These are phyloP conservation scores for Philereme vetulata DNA, from an alignment of 2,888 invertebrate genomes.

Conservation along the genomic window DNA sequence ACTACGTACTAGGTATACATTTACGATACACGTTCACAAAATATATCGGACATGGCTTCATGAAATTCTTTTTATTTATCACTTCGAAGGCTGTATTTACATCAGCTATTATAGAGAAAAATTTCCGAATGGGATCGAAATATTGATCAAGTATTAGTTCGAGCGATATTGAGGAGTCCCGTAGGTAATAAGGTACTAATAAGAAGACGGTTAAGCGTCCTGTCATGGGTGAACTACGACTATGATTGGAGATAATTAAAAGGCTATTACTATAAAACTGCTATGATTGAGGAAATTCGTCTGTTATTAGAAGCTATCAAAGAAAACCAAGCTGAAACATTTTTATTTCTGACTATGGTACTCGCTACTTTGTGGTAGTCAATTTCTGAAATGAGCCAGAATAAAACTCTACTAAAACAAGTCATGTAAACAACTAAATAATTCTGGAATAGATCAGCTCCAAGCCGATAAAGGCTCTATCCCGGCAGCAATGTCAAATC, in stretches of 20 bases:
- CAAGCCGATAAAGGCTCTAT: not conserved
- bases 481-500: conserved; percentile 25
- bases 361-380: conserved; percentile 1
- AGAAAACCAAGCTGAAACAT: conserved; percentile 29
- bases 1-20: conserved; percentile 3
- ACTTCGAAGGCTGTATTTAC: conserved; percentile 19
- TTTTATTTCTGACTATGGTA: conserved; percentile 23
- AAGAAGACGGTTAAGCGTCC: conserved; percentile 29
- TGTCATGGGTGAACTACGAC: conserved; percentile 32
- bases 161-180: conserved; percentile 30
- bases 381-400: conserved; percentile 1
- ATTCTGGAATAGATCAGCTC: conserved; percentile 8
- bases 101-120: conserved; percentile 20
- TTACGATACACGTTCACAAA: conserved; percentile 25
- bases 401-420: not conserved
- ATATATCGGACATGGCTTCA: conserved; percentile 20
- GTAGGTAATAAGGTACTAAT: conserved; percentile 36
- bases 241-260: conserved; percentile 35
- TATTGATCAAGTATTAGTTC: conserved; percentile 33
- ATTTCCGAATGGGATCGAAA: conserved; percentile 30
- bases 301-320: conserved; percentile 33
- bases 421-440: not conserved
- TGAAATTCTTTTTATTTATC: conserved; percentile 33
- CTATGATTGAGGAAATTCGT: conserved; percentile 20
- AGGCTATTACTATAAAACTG: conserved; percentile 36